Evolutionary conservation across 2,888 invertebrate species (phyloP).

Genomic region (Melikaiella ostensackeni): DNA sequence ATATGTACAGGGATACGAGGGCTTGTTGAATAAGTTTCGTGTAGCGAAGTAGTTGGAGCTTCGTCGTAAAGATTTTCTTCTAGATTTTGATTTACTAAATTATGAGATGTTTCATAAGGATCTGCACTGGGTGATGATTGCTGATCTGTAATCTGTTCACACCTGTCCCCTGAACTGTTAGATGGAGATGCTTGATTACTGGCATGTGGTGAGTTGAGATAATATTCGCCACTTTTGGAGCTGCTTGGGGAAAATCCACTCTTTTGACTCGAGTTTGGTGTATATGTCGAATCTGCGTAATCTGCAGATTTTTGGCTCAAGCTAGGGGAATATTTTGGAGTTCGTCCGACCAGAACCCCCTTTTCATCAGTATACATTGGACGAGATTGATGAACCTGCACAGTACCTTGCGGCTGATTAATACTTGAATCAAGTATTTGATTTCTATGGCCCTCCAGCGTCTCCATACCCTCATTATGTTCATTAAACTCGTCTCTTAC

Average conservation of each 20-base stretch:
- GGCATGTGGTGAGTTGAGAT: conserved; percentile 59
- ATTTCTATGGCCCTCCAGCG: conserved; percentile 55
- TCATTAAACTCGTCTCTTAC: conserved; percentile 53
- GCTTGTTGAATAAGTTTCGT: background rate
- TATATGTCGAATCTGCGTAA: conserved; percentile 72
- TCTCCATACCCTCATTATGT: conserved; percentile 54
- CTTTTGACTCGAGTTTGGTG: conserved; percentile 73
- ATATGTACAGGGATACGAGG: conserved; percentile 40
- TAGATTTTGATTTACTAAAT: conserved; percentile 55
- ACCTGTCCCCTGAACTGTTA: conserved; percentile 52
- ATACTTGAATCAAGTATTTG: conserved; percentile 59
- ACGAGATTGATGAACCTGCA: conserved; percentile 67
- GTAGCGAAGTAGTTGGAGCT: conserved; percentile 43
- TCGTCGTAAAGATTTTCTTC: conserved; percentile 67
- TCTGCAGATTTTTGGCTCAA: conserved; percentile 72
- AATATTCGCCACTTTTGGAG: conserved; percentile 73
- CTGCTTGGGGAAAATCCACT: conserved; percentile 72
- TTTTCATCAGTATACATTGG: conserved; percentile 62
- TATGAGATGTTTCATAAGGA: conserved; percentile 59
- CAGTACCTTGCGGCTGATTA: conserved; percentile 66
- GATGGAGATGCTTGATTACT: conserved; percentile 49
- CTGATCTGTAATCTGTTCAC: conserved; percentile 58
- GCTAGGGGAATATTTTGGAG: conserved; percentile 69
- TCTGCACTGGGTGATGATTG: conserved; percentile 26
- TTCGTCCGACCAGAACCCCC: conserved; percentile 45